These are phyloP conservation scores for Hippocampus kuda DNA, from an alignment of 2,797 vertebrate genomes.

Conservation along the genomic window DNA sequence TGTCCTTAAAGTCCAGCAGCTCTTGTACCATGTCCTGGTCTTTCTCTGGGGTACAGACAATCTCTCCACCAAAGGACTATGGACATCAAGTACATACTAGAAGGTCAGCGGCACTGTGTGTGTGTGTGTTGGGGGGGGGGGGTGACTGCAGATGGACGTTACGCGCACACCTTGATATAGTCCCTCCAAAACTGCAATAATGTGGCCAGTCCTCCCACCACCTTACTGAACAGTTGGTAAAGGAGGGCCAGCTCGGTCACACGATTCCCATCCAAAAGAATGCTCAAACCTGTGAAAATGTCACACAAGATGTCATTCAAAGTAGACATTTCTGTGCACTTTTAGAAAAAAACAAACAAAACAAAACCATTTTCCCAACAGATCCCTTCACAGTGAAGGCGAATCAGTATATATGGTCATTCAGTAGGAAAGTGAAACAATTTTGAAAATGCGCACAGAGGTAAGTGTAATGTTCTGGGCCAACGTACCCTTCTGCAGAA, in stretches of 20 bases:
- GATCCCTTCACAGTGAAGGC: neutral
- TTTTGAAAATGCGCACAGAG: neutral
- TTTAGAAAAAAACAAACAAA: neutral
- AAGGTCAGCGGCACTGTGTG: neutral
- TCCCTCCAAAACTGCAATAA: slow-evolving; percentile 97
- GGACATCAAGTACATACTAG: neutral
- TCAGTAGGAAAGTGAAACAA: neutral
- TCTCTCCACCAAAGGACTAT: slow-evolving; percentile 95
- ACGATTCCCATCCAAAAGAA: slow-evolving; percentile 88
- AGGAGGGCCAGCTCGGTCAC: slow-evolving; percentile 89
- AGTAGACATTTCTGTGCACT: neutral
- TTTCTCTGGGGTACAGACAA: slow-evolving; percentile 97
- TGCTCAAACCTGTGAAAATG: slow-evolving; percentile 76
- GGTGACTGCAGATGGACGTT: neutral
- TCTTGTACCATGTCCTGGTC: slow-evolving; percentile 99
- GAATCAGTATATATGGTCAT: neutral
- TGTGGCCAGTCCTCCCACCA: slow-evolving; percentile 86
- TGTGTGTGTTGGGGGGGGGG: neutral
- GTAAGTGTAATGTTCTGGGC: neutral
- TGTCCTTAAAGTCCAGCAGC: slow-evolving; percentile 95
- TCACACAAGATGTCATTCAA: neutral
- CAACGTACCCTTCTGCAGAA: slow-evolving; percentile 90
- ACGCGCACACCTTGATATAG: slow-evolving; percentile 86
- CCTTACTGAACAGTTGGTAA: slow-evolving; percentile 93
- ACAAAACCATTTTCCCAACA: neutral